Percentiles rank a stretch among this genome's conserved stretches.
phyloP scores from a whole-genome alignment of 2,888 invertebrate genomes.

The Drosophila falleni region DNA sequence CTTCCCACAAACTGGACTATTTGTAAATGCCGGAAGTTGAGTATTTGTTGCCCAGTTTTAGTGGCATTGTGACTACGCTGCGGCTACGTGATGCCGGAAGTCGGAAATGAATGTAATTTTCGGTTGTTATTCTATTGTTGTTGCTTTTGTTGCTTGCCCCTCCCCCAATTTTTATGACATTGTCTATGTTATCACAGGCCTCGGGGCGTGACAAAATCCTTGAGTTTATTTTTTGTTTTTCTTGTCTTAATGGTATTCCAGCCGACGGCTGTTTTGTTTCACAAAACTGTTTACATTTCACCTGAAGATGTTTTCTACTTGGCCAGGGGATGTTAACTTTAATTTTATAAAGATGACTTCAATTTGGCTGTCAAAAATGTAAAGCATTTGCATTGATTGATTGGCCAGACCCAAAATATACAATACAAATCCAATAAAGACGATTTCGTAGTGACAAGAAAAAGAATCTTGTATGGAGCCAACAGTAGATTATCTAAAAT shows the following conservation, averaged over 20 bases:
- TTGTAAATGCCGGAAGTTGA: conserved; percentile 57
- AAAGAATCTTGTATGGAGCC: conserved; percentile 16
- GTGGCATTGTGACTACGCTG: conserved; percentile 36
- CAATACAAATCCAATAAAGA: conserved; percentile 45
- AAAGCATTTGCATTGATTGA: conserved; percentile 65
- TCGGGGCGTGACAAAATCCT: conserved; percentile 32
- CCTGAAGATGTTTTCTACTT: conserved; percentile 17
- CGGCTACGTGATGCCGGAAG: conserved; percentile 76
- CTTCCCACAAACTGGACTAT: conserved; percentile 21
- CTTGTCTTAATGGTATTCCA: conserved; percentile 34
- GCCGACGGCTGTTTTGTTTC: conserved; percentile 29
- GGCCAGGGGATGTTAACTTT: conserved; percentile 15
- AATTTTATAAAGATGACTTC: conserved; percentile 37
- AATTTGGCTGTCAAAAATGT: conserved; percentile 39
- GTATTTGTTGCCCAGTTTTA: conserved; percentile 50
- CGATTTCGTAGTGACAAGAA: conserved; percentile 27
- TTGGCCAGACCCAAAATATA: conserved; percentile 36
- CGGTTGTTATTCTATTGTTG: conserved; percentile 8
- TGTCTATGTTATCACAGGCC: conserved; percentile 55
- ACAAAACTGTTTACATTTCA: conserved; percentile 22
- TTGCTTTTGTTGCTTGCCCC: conserved; percentile 21
- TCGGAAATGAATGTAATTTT: conserved; percentile 71
- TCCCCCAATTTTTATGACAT: conserved; percentile 53
- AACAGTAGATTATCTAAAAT: conserved; percentile 38
- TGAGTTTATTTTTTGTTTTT: conserved; percentile 24